Conservation (phyloP, 2,113 vertebrate species). For the Thinocorus orbignyianus region DNA sequence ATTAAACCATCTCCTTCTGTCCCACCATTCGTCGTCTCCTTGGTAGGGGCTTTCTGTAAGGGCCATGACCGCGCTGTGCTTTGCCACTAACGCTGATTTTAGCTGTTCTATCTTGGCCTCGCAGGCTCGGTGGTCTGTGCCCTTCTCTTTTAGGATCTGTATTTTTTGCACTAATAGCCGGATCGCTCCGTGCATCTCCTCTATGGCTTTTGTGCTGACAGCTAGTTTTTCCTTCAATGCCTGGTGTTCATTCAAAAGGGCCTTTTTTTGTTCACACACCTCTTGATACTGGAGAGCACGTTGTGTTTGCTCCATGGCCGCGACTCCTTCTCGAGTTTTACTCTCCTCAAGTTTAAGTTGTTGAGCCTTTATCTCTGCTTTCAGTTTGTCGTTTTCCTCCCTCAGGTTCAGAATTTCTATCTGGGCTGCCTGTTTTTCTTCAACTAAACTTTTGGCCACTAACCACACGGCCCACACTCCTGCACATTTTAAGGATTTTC, state of each 20-base stretch:
- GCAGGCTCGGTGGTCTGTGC: neutral
- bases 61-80: accelerated
- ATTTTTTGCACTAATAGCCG: neutral
- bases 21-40: neutral
- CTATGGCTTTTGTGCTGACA: neutral
- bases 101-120: constrained; percentile 2
- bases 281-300: constrained; percentile 7
- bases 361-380: constrained; percentile 34
- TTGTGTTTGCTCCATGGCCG: neutral
- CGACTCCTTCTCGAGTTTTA: neutral
- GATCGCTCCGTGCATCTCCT: constrained; percentile 2
- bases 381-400: constrained; percentile 25
- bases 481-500: constrained; percentile 43
- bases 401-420: constrained; percentile 27
- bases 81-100: neutral
- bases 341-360: constrained; percentile 6
- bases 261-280: constrained; percentile 36
- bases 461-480: constrained; percentile 45
- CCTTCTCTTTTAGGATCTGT: constrained; percentile 5
- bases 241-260: constrained; percentile 25
- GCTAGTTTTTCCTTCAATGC: constrained; percentile 16
- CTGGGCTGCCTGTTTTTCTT: constrained; percentile 27
- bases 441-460: constrained; percentile 15
- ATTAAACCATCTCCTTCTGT: neutral
- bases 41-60: neutral